Evolutionary conservation across 2,888 invertebrate species (phyloP), one percentile per base, ranked within the genome.

Genomic region (Meghimatium bilineatum): DNA sequence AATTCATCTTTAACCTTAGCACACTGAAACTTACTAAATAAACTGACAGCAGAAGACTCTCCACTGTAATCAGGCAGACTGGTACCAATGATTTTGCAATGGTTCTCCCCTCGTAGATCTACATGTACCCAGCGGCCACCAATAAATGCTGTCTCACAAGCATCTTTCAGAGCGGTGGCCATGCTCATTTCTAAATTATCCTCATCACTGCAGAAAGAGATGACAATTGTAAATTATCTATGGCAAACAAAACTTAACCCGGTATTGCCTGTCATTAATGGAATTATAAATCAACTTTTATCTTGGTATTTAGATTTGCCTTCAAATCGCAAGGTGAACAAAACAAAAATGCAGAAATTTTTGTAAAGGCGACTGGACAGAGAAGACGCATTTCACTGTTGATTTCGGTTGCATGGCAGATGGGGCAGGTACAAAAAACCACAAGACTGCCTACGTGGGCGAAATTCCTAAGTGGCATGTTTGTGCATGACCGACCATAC

Each of bases 81-180:
- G 0, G 98, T 97, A n/a, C 96, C 96, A 63, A 97, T 96, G 87
- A 98, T 96, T 74, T 95, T 95, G 93, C 96, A 96, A 89, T 96
- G 96, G 87, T 95, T 94, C 93, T 96, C 96, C 86, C 95, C 95
- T 74, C 95, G 95, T 89, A 95, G 95, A 91, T 96, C 96, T 5
- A 93, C 91, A 94, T 94, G 93, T 91, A 97, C 95, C 97, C 97
- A 97, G 89, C 95, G 96, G 91, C 96, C 96, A 93, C 96, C 94
- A 92, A 97, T 95, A 93, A 97, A 96, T 86, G 97, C 95, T 3
- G 93, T 96, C 94, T 96, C 95, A 76, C 96, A 95, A 52, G 96
- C 96, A 92, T 96, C 96, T 20, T 96, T 96, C 93, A 95, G 90
- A 0, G 95, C 95, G 78, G 94, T 94, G 77, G 95, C 94, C 14